These are phyloP conservation scores for Harmothoe impar DNA, from an alignment of 2,888 invertebrate species.

Conservation along the genomic window DNA sequence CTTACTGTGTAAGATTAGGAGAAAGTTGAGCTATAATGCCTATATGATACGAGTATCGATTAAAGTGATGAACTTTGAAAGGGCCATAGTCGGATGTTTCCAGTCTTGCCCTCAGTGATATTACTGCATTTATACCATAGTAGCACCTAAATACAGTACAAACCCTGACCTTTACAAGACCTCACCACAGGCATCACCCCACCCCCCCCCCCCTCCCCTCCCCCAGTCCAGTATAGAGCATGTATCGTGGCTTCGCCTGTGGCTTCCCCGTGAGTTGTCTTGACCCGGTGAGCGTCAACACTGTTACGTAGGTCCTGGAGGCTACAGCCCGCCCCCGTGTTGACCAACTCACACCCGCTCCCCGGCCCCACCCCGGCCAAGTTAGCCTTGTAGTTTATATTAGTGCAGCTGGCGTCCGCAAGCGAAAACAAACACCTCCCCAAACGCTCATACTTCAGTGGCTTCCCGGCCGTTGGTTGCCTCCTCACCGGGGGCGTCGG, in stretches of 20 bases:
- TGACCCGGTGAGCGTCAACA: constrained; percentile 30
- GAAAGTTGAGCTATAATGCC: too few species aligned
- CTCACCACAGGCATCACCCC: too few species aligned
- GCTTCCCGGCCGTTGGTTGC: background rate
- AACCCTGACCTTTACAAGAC: too few species aligned
- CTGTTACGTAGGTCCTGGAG: background rate
- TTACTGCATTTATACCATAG: too few species aligned
- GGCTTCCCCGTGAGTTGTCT: constrained; percentile 28
- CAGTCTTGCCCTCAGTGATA: too few species aligned
- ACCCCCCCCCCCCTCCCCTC: too few species aligned
- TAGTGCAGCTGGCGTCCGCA: constrained; percentile 19
- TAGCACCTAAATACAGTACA: too few species aligned
- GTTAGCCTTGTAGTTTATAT: constrained; percentile 40
- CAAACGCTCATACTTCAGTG: background rate
- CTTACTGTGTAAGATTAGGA: too few species aligned
- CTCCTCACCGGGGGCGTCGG: background rate
- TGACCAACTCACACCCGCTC: background rate
- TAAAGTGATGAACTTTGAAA: too few species aligned
- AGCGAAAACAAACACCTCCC: constrained; percentile 17
- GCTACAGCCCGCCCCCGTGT: background rate
- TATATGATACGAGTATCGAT: too few species aligned
- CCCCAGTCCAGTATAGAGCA: too few species aligned
- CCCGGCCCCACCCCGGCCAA: background rate
- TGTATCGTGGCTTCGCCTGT: constrained; percentile 3
- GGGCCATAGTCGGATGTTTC: too few species aligned